A percentile compares a stretch with the other conserved stretches of the same genome.
These are phyloP conservation scores for Xyliphius kryptos DNA, from an alignment of 2,113 vertebrate genomes.

Conservation along the genomic window DNA sequence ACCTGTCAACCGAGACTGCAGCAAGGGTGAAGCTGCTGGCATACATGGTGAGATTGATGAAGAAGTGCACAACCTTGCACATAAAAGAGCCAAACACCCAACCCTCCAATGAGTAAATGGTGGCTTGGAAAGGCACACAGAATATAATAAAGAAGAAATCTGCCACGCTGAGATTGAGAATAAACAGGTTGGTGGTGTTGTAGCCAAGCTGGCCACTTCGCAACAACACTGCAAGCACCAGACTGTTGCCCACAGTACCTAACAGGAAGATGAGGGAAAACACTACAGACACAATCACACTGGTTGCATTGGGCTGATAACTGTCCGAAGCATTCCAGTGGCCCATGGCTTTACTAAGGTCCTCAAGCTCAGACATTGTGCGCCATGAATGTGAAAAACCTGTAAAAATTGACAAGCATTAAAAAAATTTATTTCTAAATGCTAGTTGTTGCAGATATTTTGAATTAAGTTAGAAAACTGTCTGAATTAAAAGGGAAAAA, in stretches of 20 bases:
- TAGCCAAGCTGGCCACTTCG: constrained; percentile 72
- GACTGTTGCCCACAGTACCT: constrained; percentile 76
- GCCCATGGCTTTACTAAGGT: constrained; percentile 58
- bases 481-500: no score
- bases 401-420: constrained; percentile 3
- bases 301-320: constrained; percentile 73
- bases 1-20: constrained; percentile 81
- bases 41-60: constrained; percentile 87
- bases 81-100: constrained; percentile 85
- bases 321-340: constrained; percentile 66
- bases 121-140: constrained; percentile 86
- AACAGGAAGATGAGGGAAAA: constrained; percentile 83
- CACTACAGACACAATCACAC: constrained; percentile 74
- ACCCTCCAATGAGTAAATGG: constrained; percentile 80
- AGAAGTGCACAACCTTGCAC: constrained; percentile 83
- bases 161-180: constrained; percentile 81
- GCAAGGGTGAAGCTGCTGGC: constrained; percentile 85
- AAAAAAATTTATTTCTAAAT: background rate
- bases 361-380: constrained; percentile 71
- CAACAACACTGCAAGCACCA: constrained; percentile 78
- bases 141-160: constrained; percentile 88
- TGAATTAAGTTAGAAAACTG: no score
- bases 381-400: constrained; percentile 29
- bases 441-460: no score
- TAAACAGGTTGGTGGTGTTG: constrained; percentile 83